Evolutionary conservation across 2,888 invertebrate genomes (phyloP).

Genomic region (Erebia epiphron): DNA sequence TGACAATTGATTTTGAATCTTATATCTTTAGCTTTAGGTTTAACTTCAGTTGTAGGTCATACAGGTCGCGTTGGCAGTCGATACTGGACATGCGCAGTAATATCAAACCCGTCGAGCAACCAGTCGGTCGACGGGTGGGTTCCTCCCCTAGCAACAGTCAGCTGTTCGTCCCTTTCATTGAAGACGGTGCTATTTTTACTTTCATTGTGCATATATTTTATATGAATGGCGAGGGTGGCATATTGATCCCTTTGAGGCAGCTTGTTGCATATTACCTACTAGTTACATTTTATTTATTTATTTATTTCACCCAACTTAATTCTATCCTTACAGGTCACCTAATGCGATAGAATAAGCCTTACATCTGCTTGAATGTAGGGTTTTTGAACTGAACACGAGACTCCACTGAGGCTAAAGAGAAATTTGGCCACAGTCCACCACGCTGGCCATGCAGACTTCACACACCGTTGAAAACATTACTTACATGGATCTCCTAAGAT

Average conservation of each 20-base stretch:
- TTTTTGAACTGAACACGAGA: too few species aligned
- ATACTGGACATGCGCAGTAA: constrained; percentile 50
- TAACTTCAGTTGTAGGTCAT: constrained; percentile 27
- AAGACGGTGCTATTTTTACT: constrained; percentile 45
- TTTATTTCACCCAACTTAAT: too few species aligned
- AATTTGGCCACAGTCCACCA: too few species aligned
- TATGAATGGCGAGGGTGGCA: constrained; percentile 28
- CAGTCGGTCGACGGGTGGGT: constrained; percentile 28
- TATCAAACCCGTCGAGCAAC: constrained; percentile 12
- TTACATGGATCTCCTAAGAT: too few species aligned
- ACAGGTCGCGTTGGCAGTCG: constrained; percentile 41
- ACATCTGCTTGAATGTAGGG: too few species aligned
- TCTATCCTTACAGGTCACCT: too few species aligned
- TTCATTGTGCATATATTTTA: constrained; percentile 42
- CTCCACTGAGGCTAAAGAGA: too few species aligned
- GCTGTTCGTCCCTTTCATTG: constrained; percentile 46
- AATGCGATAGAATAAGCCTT: too few species aligned
- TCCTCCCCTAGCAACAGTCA: constrained; percentile 46
- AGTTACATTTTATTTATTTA: too few species aligned
- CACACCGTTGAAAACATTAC: too few species aligned
- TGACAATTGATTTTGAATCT: constrained; percentile 10
- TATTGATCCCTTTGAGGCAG: constrained; percentile 28
- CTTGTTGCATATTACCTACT: background rate
- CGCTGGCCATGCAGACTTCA: too few species aligned
- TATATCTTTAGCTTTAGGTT: background rate